Base-by-base conservation (phyloP, 2,888 invertebrate genomes). In the Drosophila meridiana region DNA sequence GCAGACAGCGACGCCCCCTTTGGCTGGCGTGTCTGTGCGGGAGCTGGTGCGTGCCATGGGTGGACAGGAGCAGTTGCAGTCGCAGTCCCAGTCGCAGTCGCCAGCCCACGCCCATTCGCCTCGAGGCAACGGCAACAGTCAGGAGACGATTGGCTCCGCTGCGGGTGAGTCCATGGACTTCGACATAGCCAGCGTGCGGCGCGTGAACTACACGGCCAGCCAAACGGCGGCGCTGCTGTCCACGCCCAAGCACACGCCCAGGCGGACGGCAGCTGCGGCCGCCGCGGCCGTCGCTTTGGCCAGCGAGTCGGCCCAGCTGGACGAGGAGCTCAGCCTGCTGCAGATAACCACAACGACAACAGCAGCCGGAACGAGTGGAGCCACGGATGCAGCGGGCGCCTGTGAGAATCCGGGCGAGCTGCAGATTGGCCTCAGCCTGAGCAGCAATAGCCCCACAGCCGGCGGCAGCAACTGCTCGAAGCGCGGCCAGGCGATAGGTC, bases 21-120 rank as follows among this genome's bases (percentile, higher is more conserved):
- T 91, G 34, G 91, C 92, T 0, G 90, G 92, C 2, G 92, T 92
- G 2, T 96, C 96, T 0, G 96, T 96, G 14, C 95, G 96, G 75
- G 96, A 96, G 78, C 92, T 96, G 61, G 96, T 96, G 4, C 95
- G 96, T 86, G 96, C 95, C 0, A 95, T 96, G 90, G 96, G 96
- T 0, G 92, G 91, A 0, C 93, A 92, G 66, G 96, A 96, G 4
- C 63, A 66, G 14, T 13, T 60, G 4, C 58, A 26, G 8, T 20
- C 20, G 20, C 20, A 20, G 20, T 20, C 20, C 20, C 20, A 20
- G 20, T 20, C 20, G 20, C 20, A 20, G 20, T 20, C 20, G 20
- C 20, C 20, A 20, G 6, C 14, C 14, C 53, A 55, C 2, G 3
- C 53, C 0, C 53, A 53, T 4, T 26, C 42, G 14, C 36, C 62